Evolutionary conservation across 2,113 vertebrate species (phyloP).

Genomic region (Cardinalis cardinalis): DNA sequence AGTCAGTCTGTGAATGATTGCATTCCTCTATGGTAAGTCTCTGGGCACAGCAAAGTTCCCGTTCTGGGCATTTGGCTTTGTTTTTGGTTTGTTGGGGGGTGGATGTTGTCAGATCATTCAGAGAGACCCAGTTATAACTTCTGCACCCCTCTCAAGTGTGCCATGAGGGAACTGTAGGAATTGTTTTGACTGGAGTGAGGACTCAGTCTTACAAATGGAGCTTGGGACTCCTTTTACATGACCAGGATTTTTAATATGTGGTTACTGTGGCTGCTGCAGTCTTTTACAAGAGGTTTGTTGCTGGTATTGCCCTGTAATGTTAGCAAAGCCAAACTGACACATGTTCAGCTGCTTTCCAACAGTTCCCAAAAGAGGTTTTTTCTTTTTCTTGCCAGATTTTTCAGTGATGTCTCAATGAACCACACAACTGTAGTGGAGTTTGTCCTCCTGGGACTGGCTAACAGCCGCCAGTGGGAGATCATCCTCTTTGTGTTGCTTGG

Average conservation of each 20-base stretch:
- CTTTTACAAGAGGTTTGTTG: background rate
- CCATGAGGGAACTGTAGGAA: background rate
- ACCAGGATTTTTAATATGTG: background rate
- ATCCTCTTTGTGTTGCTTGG: background rate
- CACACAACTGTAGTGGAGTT: constrained; percentile 2
- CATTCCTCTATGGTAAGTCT: background rate
- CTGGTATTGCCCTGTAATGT: background rate
- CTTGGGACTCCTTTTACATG: background rate
- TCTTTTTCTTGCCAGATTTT: background rate
- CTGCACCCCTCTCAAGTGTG: background rate
- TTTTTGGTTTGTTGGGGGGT: background rate
- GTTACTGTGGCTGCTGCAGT: background rate
- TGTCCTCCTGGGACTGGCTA: background rate
- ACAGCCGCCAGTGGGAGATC: background rate
- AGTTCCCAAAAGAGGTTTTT: background rate
- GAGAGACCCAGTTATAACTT: background rate
- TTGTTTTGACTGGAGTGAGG: background rate
- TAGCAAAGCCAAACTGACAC: background rate
- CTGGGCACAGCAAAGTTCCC: background rate
- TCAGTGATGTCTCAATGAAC: background rate
- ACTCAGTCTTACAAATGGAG: background rate
- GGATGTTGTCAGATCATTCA: background rate
- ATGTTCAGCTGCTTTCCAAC: background rate
- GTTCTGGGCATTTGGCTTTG: background rate
- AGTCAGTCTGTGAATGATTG: background rate